Evolutionary conservation across 2,888 invertebrate species (phyloP), one percentile per base, ranked within the genome.

Genomic region (Lochmaea crataegi): DNA sequence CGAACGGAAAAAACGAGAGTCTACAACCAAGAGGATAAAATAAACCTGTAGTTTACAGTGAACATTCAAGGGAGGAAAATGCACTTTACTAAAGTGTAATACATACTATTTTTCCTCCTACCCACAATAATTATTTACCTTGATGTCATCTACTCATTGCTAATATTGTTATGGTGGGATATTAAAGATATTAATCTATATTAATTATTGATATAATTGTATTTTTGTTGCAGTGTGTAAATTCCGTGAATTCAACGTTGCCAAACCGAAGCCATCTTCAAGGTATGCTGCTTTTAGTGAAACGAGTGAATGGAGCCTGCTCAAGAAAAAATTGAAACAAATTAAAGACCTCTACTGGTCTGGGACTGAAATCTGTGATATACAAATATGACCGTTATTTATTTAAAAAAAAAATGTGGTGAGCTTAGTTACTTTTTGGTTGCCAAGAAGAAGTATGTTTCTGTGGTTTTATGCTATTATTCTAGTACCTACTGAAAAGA

Each of bases 321-420:
- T 41, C n/a, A 42, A 63, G 42, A 51, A 53, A 68, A 45, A 67
- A 67, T 58, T 18, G 22, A 60, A 57, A 32, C 26, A 22, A 45
- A 18, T 42, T 16, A 42, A 16, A 42, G 61, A 63, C 61, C 61
- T 11, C 75, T 79, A 18, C 18, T 80, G 81, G 80, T 80, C 80
- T 80, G 79, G 82, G 81, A 82, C 82, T 80, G 78, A 75, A 80
- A 79, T 82, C 82, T 82, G 82, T 82, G 82, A 82, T 82, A 82
- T 77, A 78, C 18, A 76, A 61, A 74, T 75, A 75, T 76, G 74
- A 76, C 74, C 74, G 68, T 76, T 74, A 78, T 71, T 73, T 77
- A 73, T 77, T 75, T n/a, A n/a, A 26, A 64, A 26, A 63, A 69
- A 69, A 42, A 65, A 74, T 77, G 32, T 38, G 32, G 78, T 78